Evolutionary conservation across 2,888 invertebrate species (phyloP), one percentile per base, ranked within the genome.

Genomic region (Chrysomela aeneicollis): DNA sequence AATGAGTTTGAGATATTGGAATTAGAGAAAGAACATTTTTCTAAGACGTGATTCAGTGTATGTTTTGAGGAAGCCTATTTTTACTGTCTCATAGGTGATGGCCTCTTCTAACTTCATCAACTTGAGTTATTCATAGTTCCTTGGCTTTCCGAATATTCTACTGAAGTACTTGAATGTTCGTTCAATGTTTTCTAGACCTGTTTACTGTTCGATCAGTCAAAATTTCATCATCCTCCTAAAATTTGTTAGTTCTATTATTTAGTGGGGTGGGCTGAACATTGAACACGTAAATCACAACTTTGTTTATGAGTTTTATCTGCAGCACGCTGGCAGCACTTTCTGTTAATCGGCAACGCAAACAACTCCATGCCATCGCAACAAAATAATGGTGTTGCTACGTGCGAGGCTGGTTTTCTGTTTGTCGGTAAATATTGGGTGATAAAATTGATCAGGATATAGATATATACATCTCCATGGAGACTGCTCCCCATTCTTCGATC

Each of bases 291-390:
- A 71, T 73, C 71, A 70, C 67, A 66, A 70, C 67, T 73, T 69
- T 68, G 64, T 64, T 69, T 62, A 63, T 64, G 66, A 69, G 58
- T 71, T 72, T 26, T 26, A 69, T 71, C 69, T 65, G 64, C 49
- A 68, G 60, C 57, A 61, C 63, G 64, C 67, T 64, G 69, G 57
- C 63, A 68, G 71, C 71, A 70, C 67, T 71, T 71, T 70, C 71
- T 71, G 69, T 71, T 71, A 72, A 71, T 69, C 70, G 69, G 65
- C 58, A 62, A 59, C 60, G 68, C 68, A 72, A 72, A 72, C 71
- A 70, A 63, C 53, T 64, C 53, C 59, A 54, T 54, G 37, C 54
- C 54, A 61, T 32, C 58, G 53, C 53, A 52, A 64, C 57, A 52
- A 46, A 64, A 64, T 64, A 52, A 52, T 64, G 50, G 64, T 58